These are phyloP conservation scores for Stylophora pistillata DNA, from an alignment of 64 coral and sea anemone species.

Conservation along the genomic window DNA sequence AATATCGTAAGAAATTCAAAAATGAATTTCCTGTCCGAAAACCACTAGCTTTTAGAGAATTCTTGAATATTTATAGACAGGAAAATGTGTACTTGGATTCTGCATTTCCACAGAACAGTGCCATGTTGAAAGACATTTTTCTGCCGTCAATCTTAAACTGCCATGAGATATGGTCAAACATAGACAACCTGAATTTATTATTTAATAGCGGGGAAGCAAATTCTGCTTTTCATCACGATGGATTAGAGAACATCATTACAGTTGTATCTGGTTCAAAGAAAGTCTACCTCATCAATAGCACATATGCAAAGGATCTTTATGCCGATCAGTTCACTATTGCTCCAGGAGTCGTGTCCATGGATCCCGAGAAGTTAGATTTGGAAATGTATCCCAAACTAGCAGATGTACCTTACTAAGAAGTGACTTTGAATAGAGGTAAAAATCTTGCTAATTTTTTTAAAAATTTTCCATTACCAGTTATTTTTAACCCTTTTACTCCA, in stretches of 20 bases:
- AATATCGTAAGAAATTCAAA: slow-evolving; percentile 85
- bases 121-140: slow-evolving; percentile 77
- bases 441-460: too few relatives aligned
- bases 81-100: slow-evolving; percentile 95
- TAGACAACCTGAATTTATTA: slow-evolving; percentile 66
- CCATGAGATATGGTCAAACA: slow-evolving; percentile 70
- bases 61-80: slow-evolving; percentile 79
- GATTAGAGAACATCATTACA: slow-evolving; percentile 93
- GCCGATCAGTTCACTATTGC: slow-evolving; percentile 76
- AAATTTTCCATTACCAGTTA: neutral
- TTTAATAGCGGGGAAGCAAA: slow-evolving; percentile 79
- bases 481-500: neutral
- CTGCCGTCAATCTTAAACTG: slow-evolving; percentile 86
- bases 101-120: slow-evolving; percentile 61
- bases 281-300: slow-evolving; percentile 72
- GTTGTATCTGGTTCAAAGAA: slow-evolving; percentile 80
- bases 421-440: slow-evolving; percentile 73
- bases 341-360: slow-evolving; percentile 77
- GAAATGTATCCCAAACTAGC: slow-evolving; percentile 66
- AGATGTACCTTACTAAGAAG: slow-evolving; percentile 77
- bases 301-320: slow-evolving; percentile 75
- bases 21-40: slow-evolving; percentile 75
- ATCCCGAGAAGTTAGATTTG: slow-evolving; percentile 81
- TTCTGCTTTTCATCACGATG: slow-evolving; percentile 96
- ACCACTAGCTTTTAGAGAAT: slow-evolving; percentile 58